Evolutionary conservation across 2,113 vertebrate species (phyloP), one percentile per base, ranked within the genome.

Genomic region (Nematolebias whitei): DNA sequence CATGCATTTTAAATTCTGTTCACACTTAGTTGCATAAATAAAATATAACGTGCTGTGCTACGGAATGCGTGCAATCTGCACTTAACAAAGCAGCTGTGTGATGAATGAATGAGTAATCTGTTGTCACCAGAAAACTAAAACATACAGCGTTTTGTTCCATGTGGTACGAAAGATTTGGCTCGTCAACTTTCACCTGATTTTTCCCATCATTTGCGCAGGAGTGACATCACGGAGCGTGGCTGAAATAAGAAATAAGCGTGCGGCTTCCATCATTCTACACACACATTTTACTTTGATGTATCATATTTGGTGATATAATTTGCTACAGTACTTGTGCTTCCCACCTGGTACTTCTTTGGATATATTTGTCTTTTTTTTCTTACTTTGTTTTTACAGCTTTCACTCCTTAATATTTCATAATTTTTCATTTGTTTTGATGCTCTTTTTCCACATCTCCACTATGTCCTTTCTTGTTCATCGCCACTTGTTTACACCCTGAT

Each of bases 281-380:
- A 76, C 66, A 82, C 15, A 44, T 73, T 83, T 57, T 76, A 71
- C 83, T 88, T 84, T 85, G 83, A 88, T 90, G 69, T 86, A 80
- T 87, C 74, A 85, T 90, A 74, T 70, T 58, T 68, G 59, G 44
- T 66, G 74, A 82, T 84, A 62, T 55, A 59, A 66, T 76, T 68
- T 55, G 73, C 64, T 77, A 74, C 59, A 22, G 29, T 23, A 49
- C 80, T 63, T 79, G 41, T 73, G 53, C 71, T 68, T 80, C 57
- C 57, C 41, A 29, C 66, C 60, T 58, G 63, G n/a, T n/a, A n/a
- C n/a, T n/a, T 73, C 61, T 61, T 49, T 22, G n/a, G n/a, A n/a
- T 77, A 68, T 79, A 44, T 58, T 65, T 41, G 15, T 39, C 47
- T 26, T 1, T 48, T 13, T 29, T 12, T 54, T 61, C 52, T 23